A percentile compares a stretch with the other conserved stretches of the same genome.
Conservation (phyloP, 2,888 invertebrate species). For the Macrosiphum euphorbiae region DNA sequence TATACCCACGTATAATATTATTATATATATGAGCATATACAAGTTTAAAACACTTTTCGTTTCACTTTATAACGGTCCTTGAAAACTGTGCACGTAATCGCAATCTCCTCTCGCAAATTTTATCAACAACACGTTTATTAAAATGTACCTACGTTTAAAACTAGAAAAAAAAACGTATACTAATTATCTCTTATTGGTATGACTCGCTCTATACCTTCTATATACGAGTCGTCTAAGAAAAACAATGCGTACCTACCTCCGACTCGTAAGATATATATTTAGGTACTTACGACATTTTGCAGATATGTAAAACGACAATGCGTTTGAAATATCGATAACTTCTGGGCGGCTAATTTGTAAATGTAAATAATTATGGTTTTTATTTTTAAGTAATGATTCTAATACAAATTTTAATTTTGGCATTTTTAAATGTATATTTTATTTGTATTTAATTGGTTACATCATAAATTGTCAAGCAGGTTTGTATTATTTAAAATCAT, state of each 20-base stretch:
- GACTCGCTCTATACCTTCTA: background rate
- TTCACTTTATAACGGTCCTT: slow-evolving; percentile 56
- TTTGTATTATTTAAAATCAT: background rate
- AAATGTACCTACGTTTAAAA: background rate
- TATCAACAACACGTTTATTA: background rate
- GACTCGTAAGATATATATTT: background rate
- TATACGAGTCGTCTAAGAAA: background rate
- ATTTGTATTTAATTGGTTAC: background rate
- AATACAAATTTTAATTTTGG: background rate
- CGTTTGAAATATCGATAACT: background rate
- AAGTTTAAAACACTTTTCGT: slow-evolving; percentile 34
- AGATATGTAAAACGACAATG: background rate
- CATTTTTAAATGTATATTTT: background rate
- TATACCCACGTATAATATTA: slow-evolving; percentile 1
- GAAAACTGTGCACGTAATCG: slow-evolving; percentile 5
- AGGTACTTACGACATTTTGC: background rate
- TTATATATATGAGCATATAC: background rate
- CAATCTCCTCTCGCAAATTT: slow-evolving; percentile 16
- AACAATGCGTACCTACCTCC: too few species aligned
- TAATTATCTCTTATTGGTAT: background rate
- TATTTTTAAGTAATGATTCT: background rate
- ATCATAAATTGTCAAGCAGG: background rate
- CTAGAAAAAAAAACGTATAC: background rate
- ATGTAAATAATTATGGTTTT: background rate
- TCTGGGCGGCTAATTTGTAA: background rate